phyloP scores from a whole-genome alignment of 2,888 invertebrate species.

The Linyphia triangularis region DNA sequence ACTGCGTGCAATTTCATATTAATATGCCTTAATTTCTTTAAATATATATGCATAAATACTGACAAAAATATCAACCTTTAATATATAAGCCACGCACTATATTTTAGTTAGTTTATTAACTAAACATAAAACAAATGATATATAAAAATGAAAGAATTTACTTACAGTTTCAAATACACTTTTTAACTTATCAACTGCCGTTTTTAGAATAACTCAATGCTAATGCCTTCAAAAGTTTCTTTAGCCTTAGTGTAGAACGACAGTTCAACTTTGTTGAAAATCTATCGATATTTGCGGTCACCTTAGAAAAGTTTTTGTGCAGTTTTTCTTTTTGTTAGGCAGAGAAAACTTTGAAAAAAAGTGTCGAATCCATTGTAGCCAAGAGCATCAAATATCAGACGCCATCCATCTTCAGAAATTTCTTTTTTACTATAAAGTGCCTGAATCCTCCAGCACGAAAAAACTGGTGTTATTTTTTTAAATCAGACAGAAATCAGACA shows the following conservation, averaged over 20 bases:
- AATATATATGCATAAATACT: too few relatives aligned
- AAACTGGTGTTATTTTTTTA: not conserved
- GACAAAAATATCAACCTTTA: too few relatives aligned
- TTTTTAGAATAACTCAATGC: too few relatives aligned
- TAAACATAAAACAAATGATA: too few relatives aligned
- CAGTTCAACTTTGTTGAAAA: not conserved
- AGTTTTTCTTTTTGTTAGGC: not conserved
- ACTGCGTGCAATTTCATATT: too few relatives aligned
- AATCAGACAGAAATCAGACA: too few relatives aligned
- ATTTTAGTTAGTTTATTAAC: too few relatives aligned
- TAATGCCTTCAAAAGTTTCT: not conserved
- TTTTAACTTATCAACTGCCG: too few relatives aligned
- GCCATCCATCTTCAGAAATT: constrained; percentile 47
- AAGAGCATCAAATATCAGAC: constrained; percentile 46
- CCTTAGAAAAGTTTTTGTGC: not conserved
- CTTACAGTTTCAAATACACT: too few relatives aligned
- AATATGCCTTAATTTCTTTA: too few relatives aligned
- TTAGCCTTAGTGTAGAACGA: not conserved
- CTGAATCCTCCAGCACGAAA: not conserved
- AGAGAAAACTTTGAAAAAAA: constrained; percentile 27
- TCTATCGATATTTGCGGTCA: constrained; percentile 11
- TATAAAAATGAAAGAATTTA: too few relatives aligned
- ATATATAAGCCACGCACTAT: too few relatives aligned
- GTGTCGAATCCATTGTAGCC: constrained; percentile 35
- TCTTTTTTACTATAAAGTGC: constrained; percentile 1